phyloP scores from a whole-genome alignment of 2,888 invertebrate genomes.

The Siphlonurus alternatus region DNA sequence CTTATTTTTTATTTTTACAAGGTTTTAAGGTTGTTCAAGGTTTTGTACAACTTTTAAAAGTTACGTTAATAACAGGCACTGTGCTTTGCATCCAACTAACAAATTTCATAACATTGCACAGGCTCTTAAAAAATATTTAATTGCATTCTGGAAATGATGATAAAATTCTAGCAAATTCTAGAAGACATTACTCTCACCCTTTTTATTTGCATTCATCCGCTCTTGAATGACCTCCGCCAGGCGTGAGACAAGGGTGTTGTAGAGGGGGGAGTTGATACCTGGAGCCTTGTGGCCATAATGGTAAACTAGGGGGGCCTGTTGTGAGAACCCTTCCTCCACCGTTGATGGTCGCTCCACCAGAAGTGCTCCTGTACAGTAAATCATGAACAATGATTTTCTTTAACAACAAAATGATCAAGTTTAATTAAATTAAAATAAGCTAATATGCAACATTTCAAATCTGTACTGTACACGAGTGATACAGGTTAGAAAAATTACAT shows the following conservation, averaged over 20 bases:
- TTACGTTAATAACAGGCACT: too few species aligned
- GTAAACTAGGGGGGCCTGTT: slow-evolving; percentile 81
- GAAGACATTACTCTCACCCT: slow-evolving; percentile 39
- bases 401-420: not conserved
- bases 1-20: too few species aligned
- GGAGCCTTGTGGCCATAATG: slow-evolving; percentile 82
- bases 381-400: not conserved
- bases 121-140: not conserved
- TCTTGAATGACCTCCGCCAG: slow-evolving; percentile 74
- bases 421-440: too few species aligned
- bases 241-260: slow-evolving; percentile 64
- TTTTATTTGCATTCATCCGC: slow-evolving; percentile 70
- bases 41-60: too few species aligned
- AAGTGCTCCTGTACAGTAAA: slow-evolving; percentile 46
- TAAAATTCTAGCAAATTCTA: not conserved
- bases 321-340: slow-evolving; percentile 88
- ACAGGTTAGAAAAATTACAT: too few species aligned
- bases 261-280: slow-evolving; percentile 59
- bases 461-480: too few species aligned
- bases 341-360: slow-evolving; percentile 85
- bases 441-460: too few species aligned
- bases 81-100: not conserved
- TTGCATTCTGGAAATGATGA: not conserved
- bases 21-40: too few species aligned
- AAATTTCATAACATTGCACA: not conserved